Base-by-base conservation (phyloP, 1,140 invertebrate genomes). In the Propsilocerus akamusi region DNA sequence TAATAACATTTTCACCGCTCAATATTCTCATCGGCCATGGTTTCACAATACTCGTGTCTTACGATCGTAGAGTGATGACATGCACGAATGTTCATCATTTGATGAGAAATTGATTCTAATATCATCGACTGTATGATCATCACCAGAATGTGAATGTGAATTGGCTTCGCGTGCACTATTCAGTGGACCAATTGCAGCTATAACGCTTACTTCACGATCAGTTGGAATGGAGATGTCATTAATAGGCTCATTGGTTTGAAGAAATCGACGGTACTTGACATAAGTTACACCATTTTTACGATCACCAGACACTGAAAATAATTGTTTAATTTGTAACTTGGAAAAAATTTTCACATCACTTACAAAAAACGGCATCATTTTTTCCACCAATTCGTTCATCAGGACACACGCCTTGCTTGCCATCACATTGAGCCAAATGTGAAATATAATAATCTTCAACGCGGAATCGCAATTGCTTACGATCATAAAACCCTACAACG, bases 371-470 rank as follows among this genome's bases (percentile, higher is more conserved):
- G 1, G 78, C 85, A 60, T 92, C 86, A 58, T 92, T 85, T 49
- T 74, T 74, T 0, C 86, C 88, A 0, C 86, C 85, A 1, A 93
- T 69, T 24, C 82, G 69, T 30, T 78, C 74, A 59, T 93, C 89
- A 0, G 86, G 86, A 59, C 90, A 94, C 4, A 90, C 86, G 0
- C 89, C 90, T 12, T 71, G 72, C 50, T 77, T 77, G 0, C 87
- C 83, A 59, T 86, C 82, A 57, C 83, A 86, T 59, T 91, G 86
- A 5, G 82, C 75, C n/a, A 80, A 70, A 41, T 83, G 81, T 0
- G 83, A 83, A 60, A 92, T 80, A 54, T 81, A 86, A 62, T 93
- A 93, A 66, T 93, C 89, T 7, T 80, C 77, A 4, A 83, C 86
- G 25, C 78, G 72, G 51, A 86, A 89, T 20, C 76, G 73, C 8